These are phyloP conservation scores for Daphoenositta chrysoptera DNA, from an alignment of 2,113 vertebrate species.

Conservation along the genomic window DNA sequence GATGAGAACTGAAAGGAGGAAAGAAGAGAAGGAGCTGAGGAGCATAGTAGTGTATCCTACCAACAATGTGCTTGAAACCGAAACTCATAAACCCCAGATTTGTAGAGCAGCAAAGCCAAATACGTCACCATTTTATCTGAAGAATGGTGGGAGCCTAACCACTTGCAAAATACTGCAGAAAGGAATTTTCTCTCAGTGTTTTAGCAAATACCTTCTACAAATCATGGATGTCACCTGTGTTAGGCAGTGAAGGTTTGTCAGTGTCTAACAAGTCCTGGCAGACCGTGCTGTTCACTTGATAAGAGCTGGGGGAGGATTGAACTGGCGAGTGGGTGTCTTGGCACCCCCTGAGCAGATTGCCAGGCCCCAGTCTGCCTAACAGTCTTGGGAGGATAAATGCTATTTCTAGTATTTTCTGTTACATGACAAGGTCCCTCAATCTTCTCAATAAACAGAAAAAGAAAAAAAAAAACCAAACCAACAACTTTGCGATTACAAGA, in stretches of 20 bases:
- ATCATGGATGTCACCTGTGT: neutral
- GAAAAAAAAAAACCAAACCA: neutral
- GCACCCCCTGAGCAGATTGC: neutral
- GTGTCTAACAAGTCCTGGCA: neutral
- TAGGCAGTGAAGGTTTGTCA: neutral
- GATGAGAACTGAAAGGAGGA: neutral
- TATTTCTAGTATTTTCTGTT: neutral
- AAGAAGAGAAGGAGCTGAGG: neutral
- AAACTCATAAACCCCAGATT: neutral
- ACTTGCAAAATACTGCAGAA: neutral
- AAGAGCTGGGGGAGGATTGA: neutral
- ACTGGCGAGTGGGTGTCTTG: rapidly evolving
- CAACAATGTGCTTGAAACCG: neutral
- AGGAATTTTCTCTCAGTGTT: rapidly evolving
- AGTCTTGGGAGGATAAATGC: neutral
- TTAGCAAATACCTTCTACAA: neutral
- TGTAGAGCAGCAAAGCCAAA: neutral
- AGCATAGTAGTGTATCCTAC: neutral
- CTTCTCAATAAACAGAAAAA: neutral
- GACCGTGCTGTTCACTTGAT: neutral
- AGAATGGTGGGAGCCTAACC: neutral
- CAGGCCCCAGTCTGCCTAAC: neutral
- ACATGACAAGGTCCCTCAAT: neutral
- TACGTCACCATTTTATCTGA: neutral
- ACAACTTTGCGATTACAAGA: neutral